These are phyloP conservation scores for Mesitornis unicolor DNA, from an alignment of 2,113 vertebrate genomes.

Conservation along the genomic window DNA sequence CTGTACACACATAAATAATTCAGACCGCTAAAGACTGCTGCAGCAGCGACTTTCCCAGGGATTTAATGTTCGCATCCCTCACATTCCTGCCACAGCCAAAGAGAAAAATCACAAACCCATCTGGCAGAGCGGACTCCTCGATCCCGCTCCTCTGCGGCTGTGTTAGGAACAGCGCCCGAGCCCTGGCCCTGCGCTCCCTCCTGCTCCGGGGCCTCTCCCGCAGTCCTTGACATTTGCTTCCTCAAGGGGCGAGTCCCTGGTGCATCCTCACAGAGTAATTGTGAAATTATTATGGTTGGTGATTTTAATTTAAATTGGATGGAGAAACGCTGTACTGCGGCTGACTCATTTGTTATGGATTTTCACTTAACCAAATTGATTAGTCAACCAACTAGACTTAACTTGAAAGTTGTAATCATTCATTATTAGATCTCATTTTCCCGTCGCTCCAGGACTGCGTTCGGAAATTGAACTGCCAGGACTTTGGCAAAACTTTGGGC, in stretches of 20 bases:
- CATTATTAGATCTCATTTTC: slow-evolving; percentile 83
- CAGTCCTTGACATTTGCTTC: slow-evolving; percentile 73
- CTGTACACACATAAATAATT: slow-evolving; percentile 60
- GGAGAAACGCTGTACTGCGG: slow-evolving; percentile 79
- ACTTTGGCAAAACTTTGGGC: not conserved
- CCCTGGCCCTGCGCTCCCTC: not conserved
- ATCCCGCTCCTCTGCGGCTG: not conserved
- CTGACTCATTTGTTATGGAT: slow-evolving; percentile 85
- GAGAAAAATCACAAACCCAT: slow-evolving; percentile 61
- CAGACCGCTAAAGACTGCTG: slow-evolving; percentile 25
- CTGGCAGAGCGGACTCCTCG: not conserved
- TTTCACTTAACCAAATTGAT: slow-evolving; percentile 88
- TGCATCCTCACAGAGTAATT: slow-evolving; percentile 74
- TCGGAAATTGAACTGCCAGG: slow-evolving; percentile 64
- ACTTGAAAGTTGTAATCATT: slow-evolving; percentile 83
- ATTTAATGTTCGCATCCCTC: slow-evolving; percentile 37
- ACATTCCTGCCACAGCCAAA: slow-evolving; percentile 26
- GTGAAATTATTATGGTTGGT: slow-evolving; percentile 80
- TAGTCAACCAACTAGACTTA: slow-evolving; percentile 85
- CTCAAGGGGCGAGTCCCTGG: slow-evolving; percentile 74
- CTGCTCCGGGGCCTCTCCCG: not conserved
- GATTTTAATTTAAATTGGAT: slow-evolving; percentile 84
- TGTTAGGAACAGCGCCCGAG: not conserved
- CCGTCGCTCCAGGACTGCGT: slow-evolving; percentile 46
- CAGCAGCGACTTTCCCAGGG: not conserved